These are phyloP conservation scores for Megaleporinus macrocephalus DNA, from an alignment of 2,113 vertebrate genomes.

Conservation along the genomic window DNA sequence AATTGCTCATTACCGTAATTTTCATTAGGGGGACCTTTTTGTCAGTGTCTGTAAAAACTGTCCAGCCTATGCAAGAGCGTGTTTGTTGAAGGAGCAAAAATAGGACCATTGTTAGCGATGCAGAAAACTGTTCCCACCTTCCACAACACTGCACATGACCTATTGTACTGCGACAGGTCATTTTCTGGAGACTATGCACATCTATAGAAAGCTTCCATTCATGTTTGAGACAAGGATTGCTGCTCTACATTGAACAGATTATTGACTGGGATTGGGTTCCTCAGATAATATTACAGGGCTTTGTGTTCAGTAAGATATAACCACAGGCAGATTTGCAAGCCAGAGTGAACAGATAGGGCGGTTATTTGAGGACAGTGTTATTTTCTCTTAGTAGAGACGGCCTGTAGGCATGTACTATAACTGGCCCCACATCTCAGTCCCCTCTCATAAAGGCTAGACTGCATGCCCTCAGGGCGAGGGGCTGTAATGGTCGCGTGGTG, in stretches of 20 bases:
- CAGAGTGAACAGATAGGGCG: neutral
- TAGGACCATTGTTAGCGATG: neutral
- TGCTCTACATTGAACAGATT: neutral
- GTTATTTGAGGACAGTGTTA: neutral
- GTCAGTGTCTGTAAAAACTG: too few relatives aligned
- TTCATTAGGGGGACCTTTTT: too few relatives aligned
- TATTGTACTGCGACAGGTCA: neutral
- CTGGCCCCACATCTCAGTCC: slow-evolving; percentile 17
- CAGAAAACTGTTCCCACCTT: neutral
- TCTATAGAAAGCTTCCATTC: neutral
- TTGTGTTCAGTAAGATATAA: slow-evolving; percentile 16
- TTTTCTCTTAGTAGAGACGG: slow-evolving; percentile 17
- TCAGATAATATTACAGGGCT: neutral
- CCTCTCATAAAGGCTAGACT: slow-evolving; percentile 19
- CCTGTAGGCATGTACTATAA: slow-evolving; percentile 24
- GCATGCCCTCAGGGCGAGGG: neutral
- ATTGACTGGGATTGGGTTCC: neutral
- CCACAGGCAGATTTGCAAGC: neutral
- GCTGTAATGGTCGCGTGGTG: neutral
- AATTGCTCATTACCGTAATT: too few relatives aligned
- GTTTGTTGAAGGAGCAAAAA: too few relatives aligned
- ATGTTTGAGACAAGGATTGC: neutral
- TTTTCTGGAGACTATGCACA: neutral
- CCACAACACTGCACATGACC: neutral
- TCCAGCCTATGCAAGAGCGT: too few relatives aligned